Evolutionary conservation across 2,113 vertebrate species (phyloP), one percentile per base, ranked within the genome.

Genomic region (Poicephalus gulielmi): DNA sequence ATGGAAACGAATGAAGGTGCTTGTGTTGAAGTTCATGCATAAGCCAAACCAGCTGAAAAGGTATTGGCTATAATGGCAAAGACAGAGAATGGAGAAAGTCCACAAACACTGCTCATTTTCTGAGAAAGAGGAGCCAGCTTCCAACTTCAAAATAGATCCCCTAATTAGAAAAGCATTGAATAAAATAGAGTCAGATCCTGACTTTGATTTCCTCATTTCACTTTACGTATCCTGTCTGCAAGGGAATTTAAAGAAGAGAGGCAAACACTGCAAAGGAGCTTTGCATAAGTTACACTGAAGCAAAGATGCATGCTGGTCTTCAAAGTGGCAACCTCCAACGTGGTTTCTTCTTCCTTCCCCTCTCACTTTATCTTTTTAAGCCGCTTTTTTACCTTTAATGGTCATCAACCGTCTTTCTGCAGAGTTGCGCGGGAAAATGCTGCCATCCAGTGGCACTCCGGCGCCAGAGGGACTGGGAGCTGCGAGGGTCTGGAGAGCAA

Each of bases 371-470:
- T 31, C 18, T 5, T 13, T 33, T 44, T 33, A 20, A 60, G 37
- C 55, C 6, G 1, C 22, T 66, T 94, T 62, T 94, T 62, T 2
- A 31, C 30, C 24, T 19, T 66, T 79, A 79, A 79, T 20, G 5
- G 80, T 28, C 59, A 5, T 49, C 60, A 81, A 23, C 18, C 15
- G 64, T 17, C 15, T 44, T 27, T 47, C 39, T n/a, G 69, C 59
- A 41, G 39, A 86, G 50, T 71, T 96, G 37, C 43, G 43, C 28
- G 75, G 94, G 73, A 96, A 92, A 85, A 97, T 95, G 73, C 96
- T 97, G 96, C 97, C 97, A 96, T 95, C 97, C 85, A 97, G 96
- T 46, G 97, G 97, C 47, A 88, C 13, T 81, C 37, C 55, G 43
- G 20, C n/a, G 62, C 60, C 12, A 53, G 47, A 16, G 30, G 37